Evolutionary conservation across 2,888 invertebrate species (phyloP).

Genomic region (Microchrysa polita): DNA sequence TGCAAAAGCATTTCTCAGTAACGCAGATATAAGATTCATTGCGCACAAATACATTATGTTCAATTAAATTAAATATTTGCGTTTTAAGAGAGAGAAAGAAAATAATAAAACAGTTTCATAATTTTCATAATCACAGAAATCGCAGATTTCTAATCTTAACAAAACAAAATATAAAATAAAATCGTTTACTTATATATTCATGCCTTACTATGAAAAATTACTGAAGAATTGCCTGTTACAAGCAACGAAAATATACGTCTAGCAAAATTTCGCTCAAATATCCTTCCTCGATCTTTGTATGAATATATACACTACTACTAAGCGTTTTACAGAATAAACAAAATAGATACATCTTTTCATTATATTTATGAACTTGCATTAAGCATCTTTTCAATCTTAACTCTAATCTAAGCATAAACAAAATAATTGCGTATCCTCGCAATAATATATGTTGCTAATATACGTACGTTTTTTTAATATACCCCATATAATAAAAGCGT

Average conservation of each 20-base stretch:
- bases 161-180: neutral
- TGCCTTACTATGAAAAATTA: too few relatives aligned
- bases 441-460: neutral
- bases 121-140: constrained; percentile 1
- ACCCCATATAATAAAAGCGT: neutral
- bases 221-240: too few relatives aligned
- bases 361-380: neutral
- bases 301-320: constrained; percentile 5
- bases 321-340: constrained; percentile 35
- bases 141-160: neutral
- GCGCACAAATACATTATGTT: too few relatives aligned
- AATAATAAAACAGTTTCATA: constrained; percentile 2
- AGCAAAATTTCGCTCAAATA: too few relatives aligned
- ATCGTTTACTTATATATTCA: neutral
- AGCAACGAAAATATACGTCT: too few relatives aligned
- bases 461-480: neutral
- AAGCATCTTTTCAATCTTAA: neutral
- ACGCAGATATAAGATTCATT: too few relatives aligned
- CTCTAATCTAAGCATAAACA: neutral
- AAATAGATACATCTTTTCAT: constrained; percentile 43
- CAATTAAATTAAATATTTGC: too few relatives aligned
- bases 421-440: neutral
- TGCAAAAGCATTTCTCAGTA: too few relatives aligned
- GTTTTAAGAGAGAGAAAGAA: neutral
- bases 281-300: too few relatives aligned